phyloP scores from a whole-genome alignment of 2,888 invertebrate genomes.

The Sericinus montela region DNA sequence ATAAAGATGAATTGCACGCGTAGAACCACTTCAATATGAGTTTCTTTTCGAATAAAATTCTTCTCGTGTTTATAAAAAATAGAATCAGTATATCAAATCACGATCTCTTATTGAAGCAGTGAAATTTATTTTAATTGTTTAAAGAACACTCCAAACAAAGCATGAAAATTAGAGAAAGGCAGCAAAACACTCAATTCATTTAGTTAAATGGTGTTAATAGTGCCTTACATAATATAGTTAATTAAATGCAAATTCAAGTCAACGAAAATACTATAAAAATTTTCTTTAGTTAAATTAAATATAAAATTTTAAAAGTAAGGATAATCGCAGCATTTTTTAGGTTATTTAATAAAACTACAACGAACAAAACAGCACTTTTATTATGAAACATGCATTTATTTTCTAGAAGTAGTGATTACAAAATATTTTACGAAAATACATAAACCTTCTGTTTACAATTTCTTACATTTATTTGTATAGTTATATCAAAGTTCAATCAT shows the following conservation, averaged over 20 bases:
- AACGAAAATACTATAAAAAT: no score
- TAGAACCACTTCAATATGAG: constrained; percentile 11
- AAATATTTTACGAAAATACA: constrained; percentile 31
- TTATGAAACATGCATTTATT: constrained; percentile 61
- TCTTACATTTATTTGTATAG: constrained; percentile 40
- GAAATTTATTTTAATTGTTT: background rate
- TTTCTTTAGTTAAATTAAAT: no score
- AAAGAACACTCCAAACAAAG: constrained; percentile 17
- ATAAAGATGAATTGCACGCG: background rate
- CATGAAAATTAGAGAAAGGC: background rate
- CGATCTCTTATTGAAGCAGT: constrained; percentile 12
- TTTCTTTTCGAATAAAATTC: background rate
- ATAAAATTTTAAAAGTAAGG: no score
- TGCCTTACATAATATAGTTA: no score
- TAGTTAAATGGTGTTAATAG: background rate
- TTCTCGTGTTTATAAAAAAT: background rate
- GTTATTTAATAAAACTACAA: constrained; percentile 71
- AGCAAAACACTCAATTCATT: background rate
- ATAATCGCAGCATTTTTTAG: constrained; percentile 45
- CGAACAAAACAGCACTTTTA: constrained; percentile 73
- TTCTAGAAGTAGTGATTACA: constrained; percentile 46
- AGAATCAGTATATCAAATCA: background rate
- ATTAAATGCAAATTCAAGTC: no score
- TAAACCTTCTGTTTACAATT: constrained; percentile 33
- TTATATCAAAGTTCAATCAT: constrained; percentile 30